These are phyloP conservation scores for Brachionus rubens DNA, from an alignment of 1,140 invertebrate genomes.

Conservation along the genomic window DNA sequence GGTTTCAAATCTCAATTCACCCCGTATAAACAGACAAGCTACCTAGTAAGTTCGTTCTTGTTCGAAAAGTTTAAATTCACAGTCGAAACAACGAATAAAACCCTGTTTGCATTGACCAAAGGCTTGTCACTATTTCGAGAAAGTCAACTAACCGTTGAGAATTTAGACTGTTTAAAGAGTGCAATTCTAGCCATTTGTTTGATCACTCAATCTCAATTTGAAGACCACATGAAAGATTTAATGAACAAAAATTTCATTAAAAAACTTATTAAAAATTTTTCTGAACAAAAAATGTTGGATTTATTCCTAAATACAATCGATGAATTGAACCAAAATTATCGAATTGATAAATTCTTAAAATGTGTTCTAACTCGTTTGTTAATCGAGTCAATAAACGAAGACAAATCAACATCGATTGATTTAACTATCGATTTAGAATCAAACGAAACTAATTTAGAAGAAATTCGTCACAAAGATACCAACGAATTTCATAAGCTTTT, in stretches of 20 bases:
- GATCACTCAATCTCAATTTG: conserved; percentile 7
- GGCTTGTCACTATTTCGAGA: not conserved
- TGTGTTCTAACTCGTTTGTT: not conserved
- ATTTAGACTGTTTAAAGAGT: conserved; percentile 5
- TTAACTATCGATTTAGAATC: conserved; percentile 15
- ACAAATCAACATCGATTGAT: not conserved
- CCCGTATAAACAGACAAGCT: conserved; percentile 30
- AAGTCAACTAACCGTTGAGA: not conserved
- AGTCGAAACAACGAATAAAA: not conserved
- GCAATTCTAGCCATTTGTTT: conserved; percentile 21
- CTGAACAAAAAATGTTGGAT: not conserved
- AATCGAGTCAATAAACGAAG: not conserved
- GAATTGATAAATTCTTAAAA: conserved; percentile 21
- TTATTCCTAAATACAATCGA: not conserved
- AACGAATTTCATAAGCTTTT: not conserved
- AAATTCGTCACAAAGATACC: not conserved
- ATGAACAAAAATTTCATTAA: conserved; percentile 35
- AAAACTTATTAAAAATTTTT: conserved; percentile 35
- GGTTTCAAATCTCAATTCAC: conserved; percentile 14
- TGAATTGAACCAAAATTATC: conserved; percentile 2
- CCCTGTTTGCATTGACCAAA: conserved; percentile 4
- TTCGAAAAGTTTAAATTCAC: conserved; percentile 37
- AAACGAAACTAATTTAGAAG: conserved; percentile 1
- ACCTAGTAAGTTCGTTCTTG: conserved; percentile 28
- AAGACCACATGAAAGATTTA: not conserved